Evolutionary conservation across 1,140 invertebrate species (phyloP).

Genomic region (Bombus superbus): DNA sequence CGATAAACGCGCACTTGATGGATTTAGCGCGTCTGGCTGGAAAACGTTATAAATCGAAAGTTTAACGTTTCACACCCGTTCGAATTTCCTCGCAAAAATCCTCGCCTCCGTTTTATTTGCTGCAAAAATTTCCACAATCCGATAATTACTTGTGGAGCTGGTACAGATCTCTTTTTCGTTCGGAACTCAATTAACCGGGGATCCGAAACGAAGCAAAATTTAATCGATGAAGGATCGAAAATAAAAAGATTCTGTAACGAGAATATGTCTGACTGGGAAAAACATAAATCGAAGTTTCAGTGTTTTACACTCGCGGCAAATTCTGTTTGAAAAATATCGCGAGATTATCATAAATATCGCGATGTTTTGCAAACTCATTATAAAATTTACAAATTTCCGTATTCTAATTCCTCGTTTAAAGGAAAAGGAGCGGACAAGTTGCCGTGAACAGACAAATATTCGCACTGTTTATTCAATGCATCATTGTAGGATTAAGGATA

Average conservation of each 20-base stretch:
- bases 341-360: too few relatives aligned
- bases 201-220: too few relatives aligned
- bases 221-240: background rate
- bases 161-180: background rate
- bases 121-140: background rate
- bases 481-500: background rate
- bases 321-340: too few relatives aligned
- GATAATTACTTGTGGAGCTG: background rate
- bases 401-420: too few relatives aligned
- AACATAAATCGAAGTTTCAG: background rate
- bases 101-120: background rate
- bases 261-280: background rate
- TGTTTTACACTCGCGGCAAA: too few relatives aligned
- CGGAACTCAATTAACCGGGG: background rate
- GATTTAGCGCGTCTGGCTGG: slow-evolving; percentile 54
- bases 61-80: slow-evolving; percentile 42
- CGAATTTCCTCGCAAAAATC: slow-evolving; percentile 2
- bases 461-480: too few relatives aligned
- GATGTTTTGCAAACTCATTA: too few relatives aligned
- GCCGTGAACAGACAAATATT: too few relatives aligned
- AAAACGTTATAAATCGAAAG: slow-evolving; percentile 68
- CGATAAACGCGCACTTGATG: slow-evolving; percentile 54
- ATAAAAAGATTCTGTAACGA: background rate
- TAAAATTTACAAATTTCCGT: too few relatives aligned
- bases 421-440: too few relatives aligned